Evolutionary conservation across 1,140 invertebrate genomes (phyloP).

Genomic region (Cepaea nemoralis): DNA sequence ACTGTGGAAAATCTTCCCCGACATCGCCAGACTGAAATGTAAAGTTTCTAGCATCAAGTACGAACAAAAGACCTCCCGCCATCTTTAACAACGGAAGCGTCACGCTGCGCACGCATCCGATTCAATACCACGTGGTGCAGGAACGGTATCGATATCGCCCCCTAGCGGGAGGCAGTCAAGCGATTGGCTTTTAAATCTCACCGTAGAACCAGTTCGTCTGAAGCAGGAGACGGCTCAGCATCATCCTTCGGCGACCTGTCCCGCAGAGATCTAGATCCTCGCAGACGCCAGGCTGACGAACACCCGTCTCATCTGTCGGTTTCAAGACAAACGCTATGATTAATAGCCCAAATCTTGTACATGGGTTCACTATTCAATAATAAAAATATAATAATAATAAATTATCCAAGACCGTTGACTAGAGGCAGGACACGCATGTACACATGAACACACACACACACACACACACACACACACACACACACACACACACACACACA

Average conservation of each 20-base stretch:
- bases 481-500: too few species aligned
- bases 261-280: neutral
- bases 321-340: neutral
- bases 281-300: neutral
- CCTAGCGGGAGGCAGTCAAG: constrained; percentile 12
- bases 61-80: neutral
- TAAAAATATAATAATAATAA: too few species aligned
- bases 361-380: too few species aligned
- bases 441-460: too few species aligned
- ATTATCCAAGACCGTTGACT: too few species aligned
- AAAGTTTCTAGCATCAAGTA: too few species aligned
- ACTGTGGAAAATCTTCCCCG: too few species aligned
- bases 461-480: too few species aligned
- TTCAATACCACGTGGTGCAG: neutral
- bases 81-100: neutral
- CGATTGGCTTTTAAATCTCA: neutral
- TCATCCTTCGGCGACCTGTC: constrained; percentile 20
- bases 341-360: neutral
- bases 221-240: neutral
- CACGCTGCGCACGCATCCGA: neutral
- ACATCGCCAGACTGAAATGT: too few species aligned
- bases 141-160: constrained; percentile 9
- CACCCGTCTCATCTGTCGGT: neutral
- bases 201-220: neutral
- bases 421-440: too few species aligned